Evolutionary conservation across 53 echinoderm and acorn worm species (phyloP), one percentile per base, ranked within the genome.

Genomic region (Echinarachnius parma): DNA sequence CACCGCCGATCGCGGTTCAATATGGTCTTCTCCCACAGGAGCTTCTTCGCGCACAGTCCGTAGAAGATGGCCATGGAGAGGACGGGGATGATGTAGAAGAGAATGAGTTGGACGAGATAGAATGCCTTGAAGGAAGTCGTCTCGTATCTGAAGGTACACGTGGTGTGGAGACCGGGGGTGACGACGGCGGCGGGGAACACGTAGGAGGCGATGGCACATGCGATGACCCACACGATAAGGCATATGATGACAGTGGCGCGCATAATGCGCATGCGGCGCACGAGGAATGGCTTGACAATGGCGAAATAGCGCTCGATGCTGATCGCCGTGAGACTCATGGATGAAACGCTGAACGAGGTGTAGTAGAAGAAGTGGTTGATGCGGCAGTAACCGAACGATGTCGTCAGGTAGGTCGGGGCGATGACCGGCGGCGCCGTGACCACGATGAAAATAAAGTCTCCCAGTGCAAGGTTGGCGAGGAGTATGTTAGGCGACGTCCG

Each of bases 401-500:
- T 42, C 22, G 24, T 35, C 74, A 72, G 37, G 57, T 72, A 72
- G 15, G 74, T 56, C 15, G 74, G 74, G 0, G 74, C 74, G 21
- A 72, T 72, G 18, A 54, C 55, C 9, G 74, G 74, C 7, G 74
- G 74, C 18, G 27, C 74, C 26, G 74, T 72, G 21, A 72, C 56
- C 9, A 72, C 36, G 56, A 72, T 54, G 36, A 72, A 72, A 19
- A 72, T 9, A 28, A 72, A 72, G 42, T 72, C 74, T n/a, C 74
- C 74, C 3, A 72, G 56, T 16, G 74, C 74, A 22, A 72, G 39
- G 37, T 72, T 72, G 3, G 74, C 74, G n/a, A 72, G 37, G 44
- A 72, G 74, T 19, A 72, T 39, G 39, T 72, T 72, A 5, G 74
- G 74, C 19, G 74, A 56, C 56, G 74, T 72, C 4, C 74, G 74